A percentile compares a stretch with the other conserved stretches of the same genome.
Evolutionary conservation across 2,113 vertebrate genomes (phyloP).

Genomic region (Helogale parvula): DNA sequence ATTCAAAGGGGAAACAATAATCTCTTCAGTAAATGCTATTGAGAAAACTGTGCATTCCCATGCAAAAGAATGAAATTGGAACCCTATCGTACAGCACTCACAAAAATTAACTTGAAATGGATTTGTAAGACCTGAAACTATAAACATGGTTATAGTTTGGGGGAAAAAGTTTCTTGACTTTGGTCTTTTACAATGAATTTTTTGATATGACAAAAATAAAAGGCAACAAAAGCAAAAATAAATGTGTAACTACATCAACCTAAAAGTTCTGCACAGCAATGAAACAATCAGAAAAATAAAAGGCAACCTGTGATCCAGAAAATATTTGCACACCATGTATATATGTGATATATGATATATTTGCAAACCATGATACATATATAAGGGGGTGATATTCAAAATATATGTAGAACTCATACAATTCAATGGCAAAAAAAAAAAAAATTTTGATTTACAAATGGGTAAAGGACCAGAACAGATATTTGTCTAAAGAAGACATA

Average conservation of each 20-base stretch:
- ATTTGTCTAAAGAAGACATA: neutral
- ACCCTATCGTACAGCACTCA: neutral
- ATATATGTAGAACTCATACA: neutral
- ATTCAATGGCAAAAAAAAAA: neutral
- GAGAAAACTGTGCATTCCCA: neutral
- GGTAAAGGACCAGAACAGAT: neutral
- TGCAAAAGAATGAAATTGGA: neutral
- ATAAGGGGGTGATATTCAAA: neutral
- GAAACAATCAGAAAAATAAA: neutral
- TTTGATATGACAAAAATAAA: neutral
- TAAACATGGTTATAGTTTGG: neutral
- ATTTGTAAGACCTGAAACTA: neutral
- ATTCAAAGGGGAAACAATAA: neutral
- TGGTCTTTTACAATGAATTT: neutral
- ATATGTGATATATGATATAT: neutral
- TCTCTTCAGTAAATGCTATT: neutral
- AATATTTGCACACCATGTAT: neutral
- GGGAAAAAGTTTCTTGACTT: neutral
- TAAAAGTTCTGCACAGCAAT: neutral
- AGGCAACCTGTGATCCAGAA: neutral
- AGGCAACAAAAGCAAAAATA: neutral
- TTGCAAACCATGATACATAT: neutral
- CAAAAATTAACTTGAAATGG: neutral
- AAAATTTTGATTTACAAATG: neutral
- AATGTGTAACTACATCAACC: neutral